phyloP scores from a whole-genome alignment of 30 jellyfish, hydroid and myxozoan species.

The Aurelia aurita region DNA sequence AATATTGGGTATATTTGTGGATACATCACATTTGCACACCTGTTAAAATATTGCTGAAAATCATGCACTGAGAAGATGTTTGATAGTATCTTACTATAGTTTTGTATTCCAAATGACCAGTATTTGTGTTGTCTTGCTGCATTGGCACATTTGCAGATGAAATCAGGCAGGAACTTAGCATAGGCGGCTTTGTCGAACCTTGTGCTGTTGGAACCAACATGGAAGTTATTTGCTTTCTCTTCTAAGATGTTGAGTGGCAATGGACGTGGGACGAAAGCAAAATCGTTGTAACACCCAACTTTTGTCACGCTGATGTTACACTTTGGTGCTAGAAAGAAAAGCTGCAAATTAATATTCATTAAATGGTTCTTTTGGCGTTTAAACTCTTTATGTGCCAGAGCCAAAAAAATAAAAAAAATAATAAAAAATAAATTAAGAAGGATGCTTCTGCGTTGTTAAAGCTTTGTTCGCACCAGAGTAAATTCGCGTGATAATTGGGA shows the following conservation, averaged over 20 bases:
- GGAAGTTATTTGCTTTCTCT: slow-evolving; percentile 61
- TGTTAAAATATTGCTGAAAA: no score
- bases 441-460: not conserved
- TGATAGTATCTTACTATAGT: slow-evolving; percentile 59
- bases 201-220: slow-evolving; percentile 53
- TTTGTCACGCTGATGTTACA: slow-evolving; percentile 84
- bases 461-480: not conserved
- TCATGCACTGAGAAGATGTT: no score
- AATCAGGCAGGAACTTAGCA: slow-evolving; percentile 76
- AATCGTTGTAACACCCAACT: slow-evolving; percentile 86
- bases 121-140: slow-evolving; percentile 72
- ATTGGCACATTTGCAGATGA: slow-evolving; percentile 94
- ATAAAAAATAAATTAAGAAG: no score
- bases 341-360: no score
- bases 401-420: no score
- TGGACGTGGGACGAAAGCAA: slow-evolving; percentile 51
- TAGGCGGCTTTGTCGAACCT: slow-evolving; percentile 59
- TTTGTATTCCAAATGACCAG: slow-evolving; percentile 90
- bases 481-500: no score
- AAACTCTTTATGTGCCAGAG: no score
- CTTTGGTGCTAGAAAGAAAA: slow-evolving; percentile 33
- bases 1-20: no score
- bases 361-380: no score
- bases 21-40: no score
- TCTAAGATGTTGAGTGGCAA: slow-evolving; percentile 72